These are phyloP conservation scores for Salarias fasciatus DNA, from an alignment of 2,797 vertebrate species.

Conservation along the genomic window DNA sequence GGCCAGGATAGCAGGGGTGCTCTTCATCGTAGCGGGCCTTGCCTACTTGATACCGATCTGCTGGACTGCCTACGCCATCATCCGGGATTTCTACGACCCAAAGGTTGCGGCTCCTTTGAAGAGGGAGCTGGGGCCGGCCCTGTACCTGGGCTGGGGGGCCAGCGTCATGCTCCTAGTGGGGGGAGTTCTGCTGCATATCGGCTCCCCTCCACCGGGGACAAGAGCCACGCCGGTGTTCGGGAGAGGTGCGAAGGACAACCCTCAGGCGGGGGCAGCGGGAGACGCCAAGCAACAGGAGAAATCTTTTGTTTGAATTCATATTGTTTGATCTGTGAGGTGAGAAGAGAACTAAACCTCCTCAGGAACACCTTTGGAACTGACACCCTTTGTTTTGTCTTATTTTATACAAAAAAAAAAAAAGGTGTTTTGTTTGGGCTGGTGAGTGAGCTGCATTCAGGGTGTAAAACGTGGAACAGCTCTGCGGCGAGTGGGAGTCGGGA, in stretches of 20 bases:
- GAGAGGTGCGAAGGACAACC: slow-evolving; percentile 56
- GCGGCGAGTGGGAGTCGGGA: slow-evolving; percentile 33
- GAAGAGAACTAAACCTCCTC: slow-evolving; percentile 25
- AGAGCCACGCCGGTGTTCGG: slow-evolving; percentile 43
- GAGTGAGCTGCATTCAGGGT: background rate
- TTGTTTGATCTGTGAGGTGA: too few species aligned
- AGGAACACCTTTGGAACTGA: background rate
- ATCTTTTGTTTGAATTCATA: slow-evolving; percentile 80
- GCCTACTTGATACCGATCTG: slow-evolving; percentile 76
- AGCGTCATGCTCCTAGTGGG: slow-evolving; percentile 76
- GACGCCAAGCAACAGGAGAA: slow-evolving; percentile 76
- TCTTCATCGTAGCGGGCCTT: slow-evolving; percentile 71
- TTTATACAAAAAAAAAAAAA: background rate
- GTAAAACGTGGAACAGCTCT: slow-evolving; percentile 17
- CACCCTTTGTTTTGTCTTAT: background rate
- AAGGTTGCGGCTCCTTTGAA: slow-evolving; percentile 75
- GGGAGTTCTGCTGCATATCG: slow-evolving; percentile 72
- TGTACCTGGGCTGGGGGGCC: slow-evolving; percentile 81
- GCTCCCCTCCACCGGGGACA: slow-evolving; percentile 64
- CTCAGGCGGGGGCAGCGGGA: slow-evolving; percentile 27
- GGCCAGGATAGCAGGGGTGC: slow-evolving; percentile 55
- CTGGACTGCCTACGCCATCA: slow-evolving; percentile 71
- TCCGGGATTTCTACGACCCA: slow-evolving; percentile 80
- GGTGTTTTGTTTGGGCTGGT: background rate
- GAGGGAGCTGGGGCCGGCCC: slow-evolving; percentile 79